Conservation (phyloP, 2,888 invertebrate genomes). For the Augiades crinisus region DNA sequence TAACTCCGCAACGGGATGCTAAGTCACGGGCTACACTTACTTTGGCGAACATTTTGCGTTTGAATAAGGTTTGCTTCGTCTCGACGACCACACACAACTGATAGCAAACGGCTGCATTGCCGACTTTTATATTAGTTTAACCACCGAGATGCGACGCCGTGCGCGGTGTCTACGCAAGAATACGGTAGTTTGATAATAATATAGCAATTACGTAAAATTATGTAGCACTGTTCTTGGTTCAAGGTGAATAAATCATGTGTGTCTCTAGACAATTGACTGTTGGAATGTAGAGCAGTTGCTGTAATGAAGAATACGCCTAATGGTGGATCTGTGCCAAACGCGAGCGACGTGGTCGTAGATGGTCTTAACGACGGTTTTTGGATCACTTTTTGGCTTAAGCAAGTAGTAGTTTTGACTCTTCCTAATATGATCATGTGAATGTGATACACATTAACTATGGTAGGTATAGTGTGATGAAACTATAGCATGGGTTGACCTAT, state of each 20-base stretch:
- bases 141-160: constrained; percentile 62
- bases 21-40: constrained; percentile 58
- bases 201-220: constrained; percentile 76
- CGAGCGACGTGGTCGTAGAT: not conserved
- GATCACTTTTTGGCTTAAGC: too few relatives aligned
- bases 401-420: too few relatives aligned
- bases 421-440: too few relatives aligned
- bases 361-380: too few relatives aligned
- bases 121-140: constrained; percentile 76
- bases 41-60: constrained; percentile 77
- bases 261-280: constrained; percentile 33
- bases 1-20: constrained; percentile 35
- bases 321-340: not conserved
- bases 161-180: constrained; percentile 68
- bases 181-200: constrained; percentile 77
- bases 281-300: constrained; percentile 9
- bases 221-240: constrained; percentile 57
- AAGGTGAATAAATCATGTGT: constrained; percentile 61
- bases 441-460: too few relatives aligned
- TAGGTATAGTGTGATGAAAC: too few relatives aligned
- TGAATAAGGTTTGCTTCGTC: constrained; percentile 73
- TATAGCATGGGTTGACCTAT: too few relatives aligned
- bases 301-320: not conserved
- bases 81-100: constrained; percentile 78
- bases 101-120: constrained; percentile 56